These are phyloP conservation scores for Tolypeutes matacus DNA, from an alignment of 2,797 vertebrate genomes.

Conservation along the genomic window DNA sequence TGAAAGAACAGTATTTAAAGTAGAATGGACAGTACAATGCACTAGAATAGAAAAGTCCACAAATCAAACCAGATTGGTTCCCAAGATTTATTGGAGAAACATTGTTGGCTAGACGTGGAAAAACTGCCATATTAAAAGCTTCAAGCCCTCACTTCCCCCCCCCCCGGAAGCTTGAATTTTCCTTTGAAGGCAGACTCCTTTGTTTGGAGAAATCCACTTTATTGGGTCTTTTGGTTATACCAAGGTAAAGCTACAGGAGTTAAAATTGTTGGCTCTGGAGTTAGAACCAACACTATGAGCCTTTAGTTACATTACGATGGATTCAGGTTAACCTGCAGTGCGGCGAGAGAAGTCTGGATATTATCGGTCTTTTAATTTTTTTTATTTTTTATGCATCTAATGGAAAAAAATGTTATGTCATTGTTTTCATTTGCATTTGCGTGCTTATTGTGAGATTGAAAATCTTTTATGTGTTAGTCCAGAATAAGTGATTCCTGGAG, in stretches of 20 bases:
- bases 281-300: conserved; percentile 63
- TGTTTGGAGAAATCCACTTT: conserved; percentile 82
- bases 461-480: conserved; percentile 70
- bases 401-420: conserved; percentile 79
- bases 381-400: not conserved
- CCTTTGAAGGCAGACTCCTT: conserved; percentile 78
- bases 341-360: conserved; percentile 65
- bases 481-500: conserved; percentile 64
- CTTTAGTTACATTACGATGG: conserved; percentile 76
- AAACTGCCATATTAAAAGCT: conserved; percentile 82
- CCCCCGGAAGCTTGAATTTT: conserved; percentile 71
- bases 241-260: conserved; percentile 67
- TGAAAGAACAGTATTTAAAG: conserved; percentile 71
- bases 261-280: conserved; percentile 70
- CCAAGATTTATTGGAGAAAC: conserved; percentile 74
- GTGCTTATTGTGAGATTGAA: conserved; percentile 74
- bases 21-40: conserved; percentile 74
- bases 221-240: conserved; percentile 70
- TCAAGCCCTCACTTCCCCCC: conserved; percentile 25
- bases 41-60: conserved; percentile 69
- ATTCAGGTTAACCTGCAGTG: conserved; percentile 82
- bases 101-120: conserved; percentile 73
- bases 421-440: conserved; percentile 81
- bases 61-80: conserved; percentile 61
- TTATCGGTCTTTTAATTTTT: conserved; percentile 54